These are phyloP conservation scores for Rhopilema esculentum DNA, from an alignment of 30 jellyfish, hydroid and myxozoan species.

Conservation along the genomic window DNA sequence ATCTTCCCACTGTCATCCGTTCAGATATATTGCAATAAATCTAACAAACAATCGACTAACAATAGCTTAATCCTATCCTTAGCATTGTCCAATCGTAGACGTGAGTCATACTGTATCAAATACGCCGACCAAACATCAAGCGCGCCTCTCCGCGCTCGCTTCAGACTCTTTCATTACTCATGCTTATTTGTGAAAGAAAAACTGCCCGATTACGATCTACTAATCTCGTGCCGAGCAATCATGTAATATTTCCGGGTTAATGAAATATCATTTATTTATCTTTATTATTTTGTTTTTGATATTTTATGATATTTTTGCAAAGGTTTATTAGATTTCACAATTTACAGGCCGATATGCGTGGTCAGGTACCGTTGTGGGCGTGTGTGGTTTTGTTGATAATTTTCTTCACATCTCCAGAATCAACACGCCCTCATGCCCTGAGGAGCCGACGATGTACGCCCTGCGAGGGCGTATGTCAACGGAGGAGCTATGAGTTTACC, in stretches of 20 bases:
- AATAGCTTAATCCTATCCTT: conserved; percentile 24
- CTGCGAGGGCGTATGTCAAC: too few relatives aligned
- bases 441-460: neutral
- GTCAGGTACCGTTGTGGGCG: conserved; percentile 41
- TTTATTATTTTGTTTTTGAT: neutral
- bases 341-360: conserved; percentile 32
- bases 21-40: conserved; percentile 25
- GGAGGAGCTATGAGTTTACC: too few relatives aligned
- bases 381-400: conserved; percentile 24
- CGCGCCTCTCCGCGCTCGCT: conserved; percentile 58
- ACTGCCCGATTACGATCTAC: neutral
- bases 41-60: conserved; percentile 17
- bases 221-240: conserved; percentile 31
- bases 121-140: conserved; percentile 55
- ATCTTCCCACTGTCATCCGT: conserved; percentile 9
- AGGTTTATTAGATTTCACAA: neutral
- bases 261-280: conserved; percentile 4
- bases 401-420: conserved; percentile 34
- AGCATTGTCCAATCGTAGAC: conserved; percentile 53
- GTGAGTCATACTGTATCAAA: conserved; percentile 45
- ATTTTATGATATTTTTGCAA: neutral
- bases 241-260: conserved; percentile 59
- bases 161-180: conserved; percentile 58
- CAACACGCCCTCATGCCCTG: conserved; percentile 34
- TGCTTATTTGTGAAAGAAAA: conserved; percentile 44